These are phyloP conservation scores for Andrena bicolor DNA, from an alignment of 2,888 invertebrate species.

Conservation along the genomic window DNA sequence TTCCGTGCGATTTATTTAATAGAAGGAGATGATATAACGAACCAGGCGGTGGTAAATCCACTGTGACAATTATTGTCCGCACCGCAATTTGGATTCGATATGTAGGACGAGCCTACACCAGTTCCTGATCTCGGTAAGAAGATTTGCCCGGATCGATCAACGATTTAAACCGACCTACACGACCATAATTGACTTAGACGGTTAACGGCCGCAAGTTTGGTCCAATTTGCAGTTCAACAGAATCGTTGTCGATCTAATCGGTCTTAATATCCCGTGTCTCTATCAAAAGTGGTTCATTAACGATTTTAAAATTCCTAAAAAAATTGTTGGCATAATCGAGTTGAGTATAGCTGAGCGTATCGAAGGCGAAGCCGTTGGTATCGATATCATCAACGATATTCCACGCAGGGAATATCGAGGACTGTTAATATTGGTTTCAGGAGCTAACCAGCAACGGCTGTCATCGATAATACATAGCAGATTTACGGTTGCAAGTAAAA, in stretches of 20 bases:
- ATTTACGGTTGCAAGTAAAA: too few relatives aligned
- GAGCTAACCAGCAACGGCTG: too few relatives aligned
- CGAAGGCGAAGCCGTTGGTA: too few relatives aligned
- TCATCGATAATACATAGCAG: too few relatives aligned
- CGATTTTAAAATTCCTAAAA: not conserved
- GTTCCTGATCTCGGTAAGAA: not conserved
- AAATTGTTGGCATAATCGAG: too few relatives aligned
- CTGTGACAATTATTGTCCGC: not conserved
- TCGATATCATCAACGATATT: too few relatives aligned
- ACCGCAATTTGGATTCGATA: not conserved
- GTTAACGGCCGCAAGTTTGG: not conserved
- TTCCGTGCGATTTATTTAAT: not conserved
- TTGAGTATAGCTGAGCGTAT: too few relatives aligned
- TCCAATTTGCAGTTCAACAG: not conserved
- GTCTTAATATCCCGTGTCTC: not conserved
- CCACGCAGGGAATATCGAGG: too few relatives aligned
- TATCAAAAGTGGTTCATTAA: not conserved
- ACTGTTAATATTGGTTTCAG: too few relatives aligned
- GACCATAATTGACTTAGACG: not conserved
- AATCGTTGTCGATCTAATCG: constrained; percentile 2
- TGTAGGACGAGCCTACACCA: too few relatives aligned
- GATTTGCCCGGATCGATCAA: not conserved
- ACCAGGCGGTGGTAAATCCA: too few relatives aligned
- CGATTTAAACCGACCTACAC: not conserved
- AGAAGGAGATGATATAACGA: not conserved